Evolutionary conservation across 2,113 vertebrate genomes (phyloP).

Genomic region (Mionectes macconnelli): DNA sequence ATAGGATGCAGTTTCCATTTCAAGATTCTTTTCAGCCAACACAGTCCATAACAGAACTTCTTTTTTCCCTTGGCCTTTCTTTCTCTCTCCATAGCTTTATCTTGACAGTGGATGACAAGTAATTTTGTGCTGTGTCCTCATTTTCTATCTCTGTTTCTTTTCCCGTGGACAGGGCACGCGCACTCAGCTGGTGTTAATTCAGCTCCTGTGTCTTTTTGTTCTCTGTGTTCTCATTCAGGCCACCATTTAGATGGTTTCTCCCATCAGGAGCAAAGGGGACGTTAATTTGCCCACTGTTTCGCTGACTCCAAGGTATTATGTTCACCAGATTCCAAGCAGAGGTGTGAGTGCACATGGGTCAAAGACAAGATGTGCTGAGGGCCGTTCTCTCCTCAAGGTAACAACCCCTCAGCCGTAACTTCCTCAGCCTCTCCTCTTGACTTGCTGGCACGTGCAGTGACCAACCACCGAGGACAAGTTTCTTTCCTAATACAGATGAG

Average conservation of each 20-base stretch:
- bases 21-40: conserved; percentile 36
- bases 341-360: background rate
- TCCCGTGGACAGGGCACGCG: background rate
- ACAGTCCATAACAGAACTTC: background rate
- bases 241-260: background rate
- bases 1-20: conserved; percentile 29
- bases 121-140: conserved; percentile 36
- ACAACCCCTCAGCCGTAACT: background rate
- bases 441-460: background rate
- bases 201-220: background rate
- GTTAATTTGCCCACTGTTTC: conserved; percentile 30
- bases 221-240: background rate
- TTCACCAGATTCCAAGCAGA: background rate
- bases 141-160: conserved; percentile 34
- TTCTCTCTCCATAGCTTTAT: background rate
- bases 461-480: background rate
- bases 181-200: background rate
- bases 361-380: background rate
- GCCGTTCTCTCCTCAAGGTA: background rate
- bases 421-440: background rate
- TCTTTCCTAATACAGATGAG: background rate
- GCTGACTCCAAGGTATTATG: background rate
- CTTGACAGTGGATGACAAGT: conserved; percentile 30
- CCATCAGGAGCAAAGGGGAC: background rate
- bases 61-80: background rate